Evolutionary conservation across 2,113 vertebrate species (phyloP).

Genomic region (Elaphurus davidianus): DNA sequence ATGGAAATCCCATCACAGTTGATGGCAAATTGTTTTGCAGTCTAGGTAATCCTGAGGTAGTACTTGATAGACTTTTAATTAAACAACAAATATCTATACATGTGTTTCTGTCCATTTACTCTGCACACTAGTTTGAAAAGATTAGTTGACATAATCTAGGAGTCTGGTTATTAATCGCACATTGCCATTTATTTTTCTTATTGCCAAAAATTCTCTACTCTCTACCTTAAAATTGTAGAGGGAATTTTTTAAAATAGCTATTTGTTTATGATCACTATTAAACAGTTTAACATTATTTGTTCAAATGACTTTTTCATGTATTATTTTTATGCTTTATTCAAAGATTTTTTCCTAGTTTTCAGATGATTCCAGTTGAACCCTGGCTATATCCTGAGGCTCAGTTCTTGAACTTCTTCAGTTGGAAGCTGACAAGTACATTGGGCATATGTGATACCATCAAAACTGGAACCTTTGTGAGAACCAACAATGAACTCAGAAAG

Average conservation of each 20-base stretch:
- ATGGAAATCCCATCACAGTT: slow-evolving; percentile 15
- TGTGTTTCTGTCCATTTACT: slow-evolving; percentile 62
- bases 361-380: neutral
- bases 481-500: neutral
- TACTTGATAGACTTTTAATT: slow-evolving; percentile 74
- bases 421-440: neutral
- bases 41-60: slow-evolving; percentile 65
- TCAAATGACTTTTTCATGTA: neutral
- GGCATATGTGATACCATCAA: neutral
- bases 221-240: slow-evolving; percentile 23
- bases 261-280: neutral
- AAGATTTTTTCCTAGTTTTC: neutral
- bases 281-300: neutral
- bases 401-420: neutral
- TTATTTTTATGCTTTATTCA: neutral
- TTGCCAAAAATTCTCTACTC: neutral
- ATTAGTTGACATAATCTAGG: slow-evolving; percentile 44
- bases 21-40: slow-evolving; percentile 48
- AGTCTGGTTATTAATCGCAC: neutral
- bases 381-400: neutral
- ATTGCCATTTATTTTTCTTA: neutral
- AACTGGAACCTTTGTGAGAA: neutral
- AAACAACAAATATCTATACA: slow-evolving; percentile 65
- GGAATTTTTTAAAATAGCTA: neutral
- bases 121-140: slow-evolving; percentile 56